A percentile compares a stretch with the other conserved stretches of the same genome.
phyloP scores from a whole-genome alignment of 2,797 vertebrate species.

The Ctenopoma kingsleyae region DNA sequence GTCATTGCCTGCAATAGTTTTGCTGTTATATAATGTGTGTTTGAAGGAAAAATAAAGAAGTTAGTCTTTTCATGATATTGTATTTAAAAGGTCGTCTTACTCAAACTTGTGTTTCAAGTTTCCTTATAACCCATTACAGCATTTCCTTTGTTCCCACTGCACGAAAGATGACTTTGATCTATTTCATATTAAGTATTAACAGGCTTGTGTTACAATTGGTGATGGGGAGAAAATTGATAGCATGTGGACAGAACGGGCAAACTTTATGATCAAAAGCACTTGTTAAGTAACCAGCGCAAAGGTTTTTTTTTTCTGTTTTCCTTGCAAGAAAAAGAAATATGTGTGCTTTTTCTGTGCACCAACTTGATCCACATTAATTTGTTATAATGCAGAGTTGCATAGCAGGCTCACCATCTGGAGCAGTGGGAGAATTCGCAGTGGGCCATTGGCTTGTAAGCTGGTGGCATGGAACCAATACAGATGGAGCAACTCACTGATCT shows the following conservation, averaged over 20 bases:
- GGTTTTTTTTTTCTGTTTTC: constrained; percentile 41
- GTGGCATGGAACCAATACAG: constrained; percentile 78
- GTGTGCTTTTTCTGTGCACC: constrained; percentile 61
- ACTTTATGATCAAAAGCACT: constrained; percentile 89
- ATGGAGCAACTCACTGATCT: constrained; percentile 75
- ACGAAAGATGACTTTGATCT: constrained; percentile 91
- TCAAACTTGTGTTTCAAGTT: constrained; percentile 84
- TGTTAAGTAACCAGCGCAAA: constrained; percentile 85
- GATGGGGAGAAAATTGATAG: constrained; percentile 89
- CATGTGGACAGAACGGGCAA: constrained; percentile 88
- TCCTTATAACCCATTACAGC: constrained; percentile 82
- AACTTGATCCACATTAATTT: constrained; percentile 73
- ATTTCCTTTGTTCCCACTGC: constrained; percentile 89
- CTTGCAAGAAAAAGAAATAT: constrained; percentile 50
- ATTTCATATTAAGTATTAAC: constrained; percentile 92
- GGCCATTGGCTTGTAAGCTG: constrained; percentile 74
- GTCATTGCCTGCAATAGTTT: constrained; percentile 52
- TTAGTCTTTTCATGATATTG: constrained; percentile 36
- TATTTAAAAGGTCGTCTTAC: constrained; percentile 68
- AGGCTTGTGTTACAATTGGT: constrained; percentile 87
- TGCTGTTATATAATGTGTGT: constrained; percentile 37
- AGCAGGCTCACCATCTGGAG: constrained; percentile 79
- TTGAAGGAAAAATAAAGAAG: constrained; percentile 30
- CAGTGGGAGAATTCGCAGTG: constrained; percentile 74
- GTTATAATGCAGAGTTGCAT: constrained; percentile 71